phyloP scores from a whole-genome alignment of 2,888 invertebrate genomes.

The Pyrgus malvae region DNA sequence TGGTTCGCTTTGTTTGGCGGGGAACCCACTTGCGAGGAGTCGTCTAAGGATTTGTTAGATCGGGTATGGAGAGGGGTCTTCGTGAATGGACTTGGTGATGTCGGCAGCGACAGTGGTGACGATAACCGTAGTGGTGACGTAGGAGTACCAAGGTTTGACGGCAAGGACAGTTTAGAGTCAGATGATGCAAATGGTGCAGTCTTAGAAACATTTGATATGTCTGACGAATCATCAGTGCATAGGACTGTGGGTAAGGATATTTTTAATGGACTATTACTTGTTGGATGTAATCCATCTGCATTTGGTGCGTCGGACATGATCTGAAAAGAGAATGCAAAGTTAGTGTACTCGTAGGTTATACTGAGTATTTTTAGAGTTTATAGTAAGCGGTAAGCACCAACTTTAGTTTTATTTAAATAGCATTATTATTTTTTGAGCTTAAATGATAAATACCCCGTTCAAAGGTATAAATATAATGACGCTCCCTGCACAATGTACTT shows the following conservation, averaged over 20 bases:
- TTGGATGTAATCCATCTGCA: slow-evolving; percentile 43
- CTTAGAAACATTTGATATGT: slow-evolving; percentile 46
- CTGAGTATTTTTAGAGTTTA: no score
- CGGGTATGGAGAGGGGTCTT: slow-evolving; percentile 50
- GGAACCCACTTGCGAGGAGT: slow-evolving; percentile 40
- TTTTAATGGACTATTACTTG: slow-evolving; percentile 52
- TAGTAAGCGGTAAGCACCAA: no score
- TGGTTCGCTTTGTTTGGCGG: slow-evolving; percentile 39
- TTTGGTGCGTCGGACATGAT: slow-evolving; percentile 58
- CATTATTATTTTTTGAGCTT: no score
- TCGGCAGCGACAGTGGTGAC: slow-evolving; percentile 65
- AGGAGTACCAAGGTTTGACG: slow-evolving; percentile 66
- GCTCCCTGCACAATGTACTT: no score
- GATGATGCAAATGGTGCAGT: slow-evolving; percentile 54
- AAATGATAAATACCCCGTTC: no score
- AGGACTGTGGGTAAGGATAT: slow-evolving; percentile 68
- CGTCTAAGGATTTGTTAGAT: slow-evolving; percentile 50
- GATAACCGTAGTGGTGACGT: slow-evolving; percentile 63
- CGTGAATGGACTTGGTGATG: slow-evolving; percentile 60
- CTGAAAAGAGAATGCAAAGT: slow-evolving; percentile 47
- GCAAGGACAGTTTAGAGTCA: slow-evolving; percentile 66
- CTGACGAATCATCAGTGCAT: slow-evolving; percentile 49
- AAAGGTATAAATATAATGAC: no score
- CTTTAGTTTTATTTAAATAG: no score
- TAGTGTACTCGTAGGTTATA: no score